Evolutionary conservation across 2,797 vertebrate genomes (phyloP).

Genomic region (Macroramphosus scolopax): DNA sequence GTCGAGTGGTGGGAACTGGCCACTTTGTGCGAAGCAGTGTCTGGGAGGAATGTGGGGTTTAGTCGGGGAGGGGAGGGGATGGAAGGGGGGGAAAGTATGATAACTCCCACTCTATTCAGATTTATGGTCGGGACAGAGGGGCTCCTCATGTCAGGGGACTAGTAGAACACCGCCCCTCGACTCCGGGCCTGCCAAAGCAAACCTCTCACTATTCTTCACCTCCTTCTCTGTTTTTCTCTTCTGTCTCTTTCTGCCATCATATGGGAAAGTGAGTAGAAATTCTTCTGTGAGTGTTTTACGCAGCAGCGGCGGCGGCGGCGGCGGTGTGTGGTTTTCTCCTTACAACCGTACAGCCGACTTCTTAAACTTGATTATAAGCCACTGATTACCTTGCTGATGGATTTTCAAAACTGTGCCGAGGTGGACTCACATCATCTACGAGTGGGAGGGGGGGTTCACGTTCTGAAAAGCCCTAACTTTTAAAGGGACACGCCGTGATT

Average conservation of each 20-base stretch:
- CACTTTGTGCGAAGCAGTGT: conserved; percentile 71
- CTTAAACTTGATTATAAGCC: too few relatives aligned
- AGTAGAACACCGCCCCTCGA: conserved; percentile 51
- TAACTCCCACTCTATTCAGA: conserved; percentile 75
- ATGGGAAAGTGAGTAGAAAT: conserved; percentile 45
- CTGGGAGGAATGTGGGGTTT: conserved; percentile 75
- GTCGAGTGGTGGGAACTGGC: conserved; percentile 69
- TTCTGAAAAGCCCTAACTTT: too few relatives aligned
- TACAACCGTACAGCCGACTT: too few relatives aligned
- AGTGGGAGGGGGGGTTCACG: too few relatives aligned
- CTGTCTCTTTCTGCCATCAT: conserved; percentile 25
- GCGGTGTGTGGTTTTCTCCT: conserved; percentile 1
- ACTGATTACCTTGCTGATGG: too few relatives aligned
- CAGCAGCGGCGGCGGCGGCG: conserved; percentile 9
- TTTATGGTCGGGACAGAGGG: conserved; percentile 71
- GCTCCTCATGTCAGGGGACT: conserved; percentile 69
- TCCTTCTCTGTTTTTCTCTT: conserved; percentile 40
- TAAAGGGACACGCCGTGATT: too few relatives aligned
- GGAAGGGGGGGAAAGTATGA: conserved; percentile 53
- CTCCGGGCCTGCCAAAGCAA: conserved; percentile 70
- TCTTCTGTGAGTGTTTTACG: conserved; percentile 24
- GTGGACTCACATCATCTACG: too few relatives aligned
- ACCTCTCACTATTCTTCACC: conserved; percentile 48
- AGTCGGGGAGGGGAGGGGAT: conserved; percentile 46
- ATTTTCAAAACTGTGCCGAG: too few relatives aligned